A percentile compares a stretch with the other conserved stretches of the same genome.
Conservation (phyloP, 2,113 vertebrate species). For the Gavialis gangeticus region DNA sequence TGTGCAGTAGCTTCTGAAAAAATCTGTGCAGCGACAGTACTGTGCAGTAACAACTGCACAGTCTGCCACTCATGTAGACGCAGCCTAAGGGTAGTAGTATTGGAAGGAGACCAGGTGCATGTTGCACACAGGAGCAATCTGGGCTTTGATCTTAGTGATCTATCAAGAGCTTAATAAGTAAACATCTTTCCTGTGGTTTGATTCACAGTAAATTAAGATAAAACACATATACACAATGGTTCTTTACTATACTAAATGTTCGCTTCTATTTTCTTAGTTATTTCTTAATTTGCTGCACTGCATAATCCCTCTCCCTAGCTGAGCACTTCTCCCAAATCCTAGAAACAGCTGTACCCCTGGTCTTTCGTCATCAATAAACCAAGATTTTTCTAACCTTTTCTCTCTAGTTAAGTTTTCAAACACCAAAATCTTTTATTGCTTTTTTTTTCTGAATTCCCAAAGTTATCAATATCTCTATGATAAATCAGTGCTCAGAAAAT, state of each 20-base stretch:
- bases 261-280: not conserved
- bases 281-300: not conserved
- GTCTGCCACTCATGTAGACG: too few relatives aligned
- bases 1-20: too few relatives aligned
- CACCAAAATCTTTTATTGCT: not conserved
- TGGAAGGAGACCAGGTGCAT: not conserved
- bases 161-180: not conserved
- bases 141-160: not conserved
- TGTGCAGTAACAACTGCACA: too few relatives aligned
- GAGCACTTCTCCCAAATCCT: not conserved
- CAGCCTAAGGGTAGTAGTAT: not conserved
- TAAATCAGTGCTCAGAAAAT: not conserved
- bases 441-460: not conserved
- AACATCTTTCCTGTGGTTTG: not conserved
- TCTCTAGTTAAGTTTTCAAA: not conserved
- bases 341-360: not conserved
- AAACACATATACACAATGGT: not conserved
- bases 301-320: not conserved
- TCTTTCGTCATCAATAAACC: not conserved
- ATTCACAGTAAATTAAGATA: not conserved
- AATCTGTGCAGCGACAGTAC: too few relatives aligned
- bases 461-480: not conserved
- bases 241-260: not conserved
- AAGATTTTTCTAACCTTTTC: not conserved
- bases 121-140: not conserved